Base-by-base conservation (phyloP, 1,140 invertebrate species). In the Papilio dardanus region DNA sequence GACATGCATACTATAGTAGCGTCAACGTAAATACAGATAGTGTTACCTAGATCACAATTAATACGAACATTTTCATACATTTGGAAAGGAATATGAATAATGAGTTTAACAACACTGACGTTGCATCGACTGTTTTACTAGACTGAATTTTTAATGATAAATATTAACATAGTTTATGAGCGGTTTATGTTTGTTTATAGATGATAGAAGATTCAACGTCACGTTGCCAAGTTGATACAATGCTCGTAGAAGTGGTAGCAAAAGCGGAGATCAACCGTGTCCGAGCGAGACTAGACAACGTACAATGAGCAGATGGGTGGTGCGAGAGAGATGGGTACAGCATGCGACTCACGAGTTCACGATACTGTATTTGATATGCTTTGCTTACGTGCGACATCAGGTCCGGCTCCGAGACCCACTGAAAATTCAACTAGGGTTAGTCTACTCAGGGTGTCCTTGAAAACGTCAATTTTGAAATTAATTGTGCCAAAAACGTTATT, bases 281-380 rank as follows among this genome's bases (percentile, higher is more conserved):
- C 78, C 78, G 86, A 88, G 83, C 85, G 84, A 84, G 83, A 88
- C 87, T 88, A 87, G 83, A 88, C 85, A 90, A 86, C 84, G 84
- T 88, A 88, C 84, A 88, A 81, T 81, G 80, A 84, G 84, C 83
- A 78, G 79, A 86, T 86, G 84, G 81, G 81, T 79, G 79, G 87
- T 87, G 86, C 87, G 83, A 86, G 66, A 87, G 79, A 86, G 85
- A 88, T 84, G 83, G 79, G 79, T 84, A 86, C 84, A 84, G 85
- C 89, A 92, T 92, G 91, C 89, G 86, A 91, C 88, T 91, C 90
- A 92, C 87, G 85, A 89, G 87, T 85, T 90, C 89, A 91, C 88
- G 87, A 90, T 88, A 92, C 84, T 83, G 78, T 85, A 87, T 86
- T 83, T 83, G 81, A 83, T 86, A 85, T 83, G 82, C 83, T 88